Evolutionary conservation across 2,797 vertebrate species (phyloP).

Genomic region (Peromyscus melanophrys): DNA sequence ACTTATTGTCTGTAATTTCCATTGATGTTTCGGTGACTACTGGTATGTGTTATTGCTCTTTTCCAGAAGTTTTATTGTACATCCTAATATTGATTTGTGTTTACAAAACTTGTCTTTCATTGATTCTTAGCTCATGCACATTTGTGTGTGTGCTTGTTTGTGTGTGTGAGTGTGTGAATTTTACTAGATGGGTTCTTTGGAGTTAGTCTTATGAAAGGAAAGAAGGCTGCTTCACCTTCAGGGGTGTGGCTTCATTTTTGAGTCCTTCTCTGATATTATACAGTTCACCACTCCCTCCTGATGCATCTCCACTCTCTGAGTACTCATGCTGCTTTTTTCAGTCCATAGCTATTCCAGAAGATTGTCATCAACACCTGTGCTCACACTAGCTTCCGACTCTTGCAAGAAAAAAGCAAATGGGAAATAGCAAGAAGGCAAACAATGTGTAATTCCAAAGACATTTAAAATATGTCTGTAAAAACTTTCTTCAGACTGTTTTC

Average conservation of each 20-base stretch:
- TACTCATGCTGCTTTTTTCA: neutral
- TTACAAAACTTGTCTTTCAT: neutral
- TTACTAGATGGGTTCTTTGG: neutral
- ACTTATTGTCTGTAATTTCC: neutral
- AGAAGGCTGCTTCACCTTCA: neutral
- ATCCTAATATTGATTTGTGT: neutral
- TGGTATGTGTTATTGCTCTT: neutral
- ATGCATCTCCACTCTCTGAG: neutral
- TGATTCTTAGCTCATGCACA: fast-evolving
- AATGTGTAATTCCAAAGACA: neutral
- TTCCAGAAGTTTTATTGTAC: neutral
- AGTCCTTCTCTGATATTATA: neutral
- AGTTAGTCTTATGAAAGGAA: neutral
- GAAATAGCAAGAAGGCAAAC: neutral
- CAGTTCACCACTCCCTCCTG: too few relatives aligned
- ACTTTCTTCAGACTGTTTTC: neutral
- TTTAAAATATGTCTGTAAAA: neutral
- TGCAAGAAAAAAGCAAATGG: neutral
- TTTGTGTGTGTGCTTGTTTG: neutral
- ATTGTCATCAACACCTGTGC: neutral
- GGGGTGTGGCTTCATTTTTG: neutral
- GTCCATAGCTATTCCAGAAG: neutral
- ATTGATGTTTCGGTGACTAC: neutral
- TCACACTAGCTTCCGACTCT: neutral
- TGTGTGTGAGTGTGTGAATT: neutral